Percentiles rank a stretch among this genome's conserved stretches.
These are phyloP conservation scores for Acleris laterana DNA, from an alignment of 2,888 invertebrate species.

Conservation along the genomic window DNA sequence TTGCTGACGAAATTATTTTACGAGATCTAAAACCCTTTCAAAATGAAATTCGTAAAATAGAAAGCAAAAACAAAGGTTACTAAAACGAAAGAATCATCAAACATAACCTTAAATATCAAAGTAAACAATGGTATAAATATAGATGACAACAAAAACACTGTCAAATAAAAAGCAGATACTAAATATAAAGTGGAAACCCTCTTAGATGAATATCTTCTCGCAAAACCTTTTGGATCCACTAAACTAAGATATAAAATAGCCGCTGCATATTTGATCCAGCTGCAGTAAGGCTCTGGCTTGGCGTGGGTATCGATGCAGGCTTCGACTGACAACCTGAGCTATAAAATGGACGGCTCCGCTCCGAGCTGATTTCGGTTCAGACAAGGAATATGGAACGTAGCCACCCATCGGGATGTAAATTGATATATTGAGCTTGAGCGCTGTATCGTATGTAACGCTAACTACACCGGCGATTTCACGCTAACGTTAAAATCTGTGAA, in stretches of 20 bases:
- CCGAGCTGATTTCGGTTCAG: slow-evolving; percentile 7
- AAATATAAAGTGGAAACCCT: too few relatives aligned
- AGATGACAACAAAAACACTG: too few relatives aligned
- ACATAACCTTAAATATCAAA: too few relatives aligned
- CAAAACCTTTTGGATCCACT: not conserved
- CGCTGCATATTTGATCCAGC: slow-evolving; percentile 12
- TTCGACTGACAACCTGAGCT: slow-evolving; percentile 27
- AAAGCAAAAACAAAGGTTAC: too few relatives aligned
- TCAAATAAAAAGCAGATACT: too few relatives aligned
- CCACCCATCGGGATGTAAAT: slow-evolving; percentile 11
- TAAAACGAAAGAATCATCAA: too few relatives aligned
- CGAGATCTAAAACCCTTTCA: too few relatives aligned
- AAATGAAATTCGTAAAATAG: too few relatives aligned
- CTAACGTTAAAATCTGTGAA: not conserved
- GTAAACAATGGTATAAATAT: too few relatives aligned
- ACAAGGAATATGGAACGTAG: slow-evolving; percentile 33
- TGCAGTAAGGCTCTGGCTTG: not conserved
- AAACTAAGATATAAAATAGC: slow-evolving; percentile 3
- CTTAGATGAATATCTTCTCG: not conserved
- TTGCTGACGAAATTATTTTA: too few relatives aligned
- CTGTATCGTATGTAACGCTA: slow-evolving; percentile 4
- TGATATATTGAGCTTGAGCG: slow-evolving; percentile 17
- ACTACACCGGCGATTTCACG: not conserved
- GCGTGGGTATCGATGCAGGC: slow-evolving; percentile 9
- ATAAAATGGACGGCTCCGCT: slow-evolving; percentile 28